Base-by-base conservation (phyloP, 1,140 invertebrate species). In the Drosophila sp. region DNA sequence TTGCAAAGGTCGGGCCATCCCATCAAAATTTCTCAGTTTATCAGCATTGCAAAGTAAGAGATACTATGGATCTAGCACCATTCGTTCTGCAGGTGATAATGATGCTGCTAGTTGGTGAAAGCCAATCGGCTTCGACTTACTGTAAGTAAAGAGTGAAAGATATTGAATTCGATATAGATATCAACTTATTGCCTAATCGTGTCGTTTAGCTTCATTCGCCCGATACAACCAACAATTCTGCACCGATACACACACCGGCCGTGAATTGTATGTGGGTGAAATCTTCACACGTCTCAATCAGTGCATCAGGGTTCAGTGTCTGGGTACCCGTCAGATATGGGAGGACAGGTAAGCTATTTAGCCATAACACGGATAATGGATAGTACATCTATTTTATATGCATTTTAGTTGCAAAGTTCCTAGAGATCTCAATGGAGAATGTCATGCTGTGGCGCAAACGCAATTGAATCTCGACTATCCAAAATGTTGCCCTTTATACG, bases 221-320 rank as follows among this genome's bases (percentile, higher is more conserved):
- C 10, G 35, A 7, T 87, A 71, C 23, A 55, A 27, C 25, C 27
- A 35, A 25, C 50, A 83, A 38, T 87, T 60, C 60, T 91, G 90
- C 55, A 69, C 57, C 2, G 90, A 91, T 55, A 72, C 79, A 0
- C 35, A 78, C 35, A 91, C 70, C 7, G 85, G 77, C 1, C 74
- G 78, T 17, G 74, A 86, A n/a, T 55, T 91, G 4, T 91, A 77
- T 64, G 65, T 91, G 17, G 90, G 90, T 0, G 85, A 91, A 40
- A 38, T 77, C 1, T 82, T 91, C 33, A 90, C 87, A 4, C 73
- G 90, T 1, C 57, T 54, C 4, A 87, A 76, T 0, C 82, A 77
- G 30, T 91, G 90, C 47, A 72, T 91, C 55, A 73, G 90, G 4
- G 78, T 91, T 0, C 90, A 91, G 33, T 91, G 90, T 11, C 71